phyloP scores from a whole-genome alignment of 2,888 invertebrate genomes.

The Agrenia bidenticulata region DNA sequence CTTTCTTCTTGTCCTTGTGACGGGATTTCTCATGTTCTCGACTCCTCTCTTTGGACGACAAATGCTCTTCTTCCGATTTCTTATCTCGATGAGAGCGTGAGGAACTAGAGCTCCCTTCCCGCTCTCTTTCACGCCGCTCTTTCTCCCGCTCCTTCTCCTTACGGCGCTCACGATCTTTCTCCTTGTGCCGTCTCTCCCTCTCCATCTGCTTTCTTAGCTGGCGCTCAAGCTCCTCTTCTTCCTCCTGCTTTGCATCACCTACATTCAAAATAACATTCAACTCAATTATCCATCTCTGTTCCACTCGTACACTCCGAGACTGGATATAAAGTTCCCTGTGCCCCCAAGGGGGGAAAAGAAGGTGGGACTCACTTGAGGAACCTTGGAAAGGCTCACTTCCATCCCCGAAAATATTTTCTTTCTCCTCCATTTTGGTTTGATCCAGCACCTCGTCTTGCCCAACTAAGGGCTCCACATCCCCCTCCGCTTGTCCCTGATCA shows the following conservation, averaged over 20 bases:
- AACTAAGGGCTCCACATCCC: not conserved
- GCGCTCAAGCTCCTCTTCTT: slow-evolving; percentile 5
- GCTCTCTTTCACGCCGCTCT: slow-evolving; percentile 26
- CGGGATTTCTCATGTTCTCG: slow-evolving; percentile 26
- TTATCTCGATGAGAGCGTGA: not conserved
- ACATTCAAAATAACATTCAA: no score
- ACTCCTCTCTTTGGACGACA: slow-evolving; percentile 23
- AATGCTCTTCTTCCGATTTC: slow-evolving; percentile 20
- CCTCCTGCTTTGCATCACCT: not conserved
- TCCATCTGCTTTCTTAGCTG: not conserved
- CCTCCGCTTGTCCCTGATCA: not conserved
- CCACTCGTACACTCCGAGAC: no score
- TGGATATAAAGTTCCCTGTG: no score
- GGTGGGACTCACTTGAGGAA: no score
- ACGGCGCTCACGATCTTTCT: slow-evolving; percentile 18
- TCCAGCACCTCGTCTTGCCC: not conserved
- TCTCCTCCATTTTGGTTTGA: slow-evolving; percentile 1
- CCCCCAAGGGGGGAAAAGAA: no score
- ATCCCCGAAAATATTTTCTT: slow-evolving; percentile 7
- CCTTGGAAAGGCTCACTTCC: not conserved
- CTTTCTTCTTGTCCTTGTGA: slow-evolving; percentile 23
- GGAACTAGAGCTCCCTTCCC: not conserved
- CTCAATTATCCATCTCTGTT: no score
- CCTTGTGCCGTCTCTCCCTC: slow-evolving; percentile 15
- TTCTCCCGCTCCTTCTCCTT: slow-evolving; percentile 25